Percentiles rank a stretch among this genome's conserved stretches.
These are phyloP conservation scores for Hoplias malabaricus DNA, from an alignment of 2,113 vertebrate species.

Conservation along the genomic window DNA sequence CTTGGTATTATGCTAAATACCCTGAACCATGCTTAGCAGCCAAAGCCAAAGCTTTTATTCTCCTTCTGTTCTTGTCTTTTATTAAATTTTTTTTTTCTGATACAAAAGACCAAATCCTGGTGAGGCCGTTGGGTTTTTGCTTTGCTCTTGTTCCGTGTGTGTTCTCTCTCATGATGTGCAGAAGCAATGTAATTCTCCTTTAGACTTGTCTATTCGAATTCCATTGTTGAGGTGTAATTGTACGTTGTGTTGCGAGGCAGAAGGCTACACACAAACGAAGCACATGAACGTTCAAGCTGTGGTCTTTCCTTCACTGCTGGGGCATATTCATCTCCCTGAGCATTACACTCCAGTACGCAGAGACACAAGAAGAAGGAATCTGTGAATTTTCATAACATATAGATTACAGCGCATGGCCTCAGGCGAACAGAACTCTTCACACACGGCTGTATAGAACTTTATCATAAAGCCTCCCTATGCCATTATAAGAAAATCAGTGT, in stretches of 20 bases:
- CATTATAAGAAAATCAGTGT: neutral
- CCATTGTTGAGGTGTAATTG: constrained; percentile 73
- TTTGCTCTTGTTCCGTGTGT: constrained; percentile 58
- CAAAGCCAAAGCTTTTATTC: constrained; percentile 39
- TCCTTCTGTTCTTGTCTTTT: constrained; percentile 40
- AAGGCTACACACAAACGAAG: constrained; percentile 67
- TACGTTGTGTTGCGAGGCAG: constrained; percentile 62
- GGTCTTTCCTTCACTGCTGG: neutral
- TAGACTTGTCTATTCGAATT: constrained; percentile 66
- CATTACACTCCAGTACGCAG: neutral
- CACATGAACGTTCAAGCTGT: constrained; percentile 68
- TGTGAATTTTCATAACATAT: constrained; percentile 16
- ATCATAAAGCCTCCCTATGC: constrained; percentile 47
- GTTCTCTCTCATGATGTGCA: constrained; percentile 48
- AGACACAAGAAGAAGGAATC: constrained; percentile 15
- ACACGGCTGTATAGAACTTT: neutral
- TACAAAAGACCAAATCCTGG: constrained; percentile 67
- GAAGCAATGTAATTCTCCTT: constrained; percentile 56
- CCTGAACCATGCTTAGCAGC: constrained; percentile 41
- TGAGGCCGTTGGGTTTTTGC: constrained; percentile 46
- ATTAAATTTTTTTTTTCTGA: constrained; percentile 17
- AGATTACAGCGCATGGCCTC: neutral
- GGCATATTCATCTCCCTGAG: constrained; percentile 19
- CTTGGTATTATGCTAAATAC: constrained; percentile 59
- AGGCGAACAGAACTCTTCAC: neutral